Conservation (phyloP, 2,888 invertebrate genomes). For the Lithophane semibrunnea region DNA sequence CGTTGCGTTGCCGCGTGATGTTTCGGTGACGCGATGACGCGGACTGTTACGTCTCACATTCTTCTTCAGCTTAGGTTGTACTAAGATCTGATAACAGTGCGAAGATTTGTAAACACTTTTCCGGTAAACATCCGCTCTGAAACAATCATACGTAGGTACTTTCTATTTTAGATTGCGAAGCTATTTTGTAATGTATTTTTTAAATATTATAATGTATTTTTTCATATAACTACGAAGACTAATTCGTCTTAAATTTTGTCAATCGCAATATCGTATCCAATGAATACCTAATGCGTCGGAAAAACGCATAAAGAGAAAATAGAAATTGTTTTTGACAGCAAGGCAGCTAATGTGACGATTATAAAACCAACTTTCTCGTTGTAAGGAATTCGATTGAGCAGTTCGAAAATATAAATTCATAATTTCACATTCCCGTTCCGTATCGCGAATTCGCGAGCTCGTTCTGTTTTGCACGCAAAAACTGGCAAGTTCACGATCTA, state of each 20-base stretch:
- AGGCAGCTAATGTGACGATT: slow-evolving; percentile 38
- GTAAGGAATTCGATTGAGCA: slow-evolving; percentile 59
- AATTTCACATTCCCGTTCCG: slow-evolving; percentile 68
- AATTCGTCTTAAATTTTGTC: not conserved
- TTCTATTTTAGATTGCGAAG: not conserved
- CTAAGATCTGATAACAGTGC: slow-evolving; percentile 50
- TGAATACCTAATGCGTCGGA: slow-evolving; percentile 11
- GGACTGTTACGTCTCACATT: slow-evolving; percentile 47
- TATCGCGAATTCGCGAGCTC: slow-evolving; percentile 44
- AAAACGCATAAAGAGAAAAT: slow-evolving; percentile 26
- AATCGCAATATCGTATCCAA: slow-evolving; percentile 1
- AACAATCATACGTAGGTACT: not conserved
- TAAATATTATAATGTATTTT: not conserved
- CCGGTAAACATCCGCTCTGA: slow-evolving; percentile 58
- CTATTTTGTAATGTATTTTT: not conserved
- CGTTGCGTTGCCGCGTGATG: slow-evolving; percentile 54
- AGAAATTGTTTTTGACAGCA: slow-evolving; percentile 38
- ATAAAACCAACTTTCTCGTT: slow-evolving; percentile 62
- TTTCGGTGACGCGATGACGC: slow-evolving; percentile 59
- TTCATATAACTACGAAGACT: slow-evolving; percentile 2
- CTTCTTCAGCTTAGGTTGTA: slow-evolving; percentile 27
- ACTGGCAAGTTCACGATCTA: slow-evolving; percentile 71
- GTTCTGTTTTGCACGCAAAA: slow-evolving; percentile 61
- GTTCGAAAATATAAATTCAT: slow-evolving; percentile 65
- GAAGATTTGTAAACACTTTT: slow-evolving; percentile 30